Conservation (phyloP, 2,888 invertebrate species). For the Autographa gamma region DNA sequence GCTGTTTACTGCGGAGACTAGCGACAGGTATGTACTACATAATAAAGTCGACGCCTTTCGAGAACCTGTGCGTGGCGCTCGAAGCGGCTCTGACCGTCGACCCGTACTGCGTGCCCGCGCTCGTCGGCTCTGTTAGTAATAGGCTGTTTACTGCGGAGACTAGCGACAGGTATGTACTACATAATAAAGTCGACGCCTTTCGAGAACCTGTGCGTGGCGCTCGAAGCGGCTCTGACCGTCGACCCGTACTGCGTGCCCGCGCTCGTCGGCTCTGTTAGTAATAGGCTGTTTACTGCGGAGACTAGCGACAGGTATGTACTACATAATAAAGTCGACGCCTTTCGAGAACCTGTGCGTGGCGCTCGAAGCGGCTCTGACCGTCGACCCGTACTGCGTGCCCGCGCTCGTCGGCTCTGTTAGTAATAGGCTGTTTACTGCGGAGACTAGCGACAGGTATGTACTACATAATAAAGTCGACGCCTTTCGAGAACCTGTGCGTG, state of each 20-base stretch:
- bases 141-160: conserved; percentile 97
- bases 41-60: too few species aligned
- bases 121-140: conserved; percentile 98
- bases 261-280: conserved; percentile 98
- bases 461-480: conserved; percentile 88
- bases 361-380: conserved; percentile 95
- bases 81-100: conserved; percentile 95
- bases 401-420: conserved; percentile 99
- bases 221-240: conserved; percentile 96
- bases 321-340: conserved; percentile 90
- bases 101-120: conserved; percentile 97
- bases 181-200: conserved; percentile 92
- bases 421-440: conserved; percentile 97
- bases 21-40: too few species aligned
- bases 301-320: conserved; percentile 92
- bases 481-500: conserved; percentile 97
- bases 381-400: conserved; percentile 97
- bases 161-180: conserved; percentile 91
- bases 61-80: too few species aligned
- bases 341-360: conserved; percentile 98
- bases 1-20: too few species aligned
- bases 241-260: conserved; percentile 98
- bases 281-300: conserved; percentile 97
- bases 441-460: conserved; percentile 93
- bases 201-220: conserved; percentile 97